Evolutionary conservation across 64 coral and sea anemone genomes (phyloP).

Genomic region (Porites australiensis): DNA sequence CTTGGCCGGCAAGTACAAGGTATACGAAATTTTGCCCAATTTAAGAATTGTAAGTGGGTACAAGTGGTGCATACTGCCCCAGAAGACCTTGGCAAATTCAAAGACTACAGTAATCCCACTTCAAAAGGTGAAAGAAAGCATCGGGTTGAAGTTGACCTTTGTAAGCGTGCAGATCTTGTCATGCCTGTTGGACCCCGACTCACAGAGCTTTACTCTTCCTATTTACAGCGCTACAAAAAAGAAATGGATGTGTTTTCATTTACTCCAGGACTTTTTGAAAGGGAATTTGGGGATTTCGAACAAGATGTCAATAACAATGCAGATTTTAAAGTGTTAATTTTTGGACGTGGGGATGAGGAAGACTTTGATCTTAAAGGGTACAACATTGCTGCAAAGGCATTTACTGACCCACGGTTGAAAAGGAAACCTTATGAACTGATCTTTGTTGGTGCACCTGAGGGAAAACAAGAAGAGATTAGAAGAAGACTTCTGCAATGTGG

Average conservation of each 20-base stretch:
- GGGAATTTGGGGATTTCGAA: not conserved
- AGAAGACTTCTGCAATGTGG: not conserved
- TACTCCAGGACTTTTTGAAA: conserved; percentile 9
- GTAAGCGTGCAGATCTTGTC: not conserved
- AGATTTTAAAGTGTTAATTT: not conserved
- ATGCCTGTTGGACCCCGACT: conserved; percentile 7
- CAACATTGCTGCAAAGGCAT: not conserved
- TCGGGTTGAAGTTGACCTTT: not conserved
- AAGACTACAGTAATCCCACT: not conserved
- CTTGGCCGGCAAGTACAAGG: conserved; percentile 7
- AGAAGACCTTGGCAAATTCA: conserved; percentile 11
- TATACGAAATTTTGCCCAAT: not conserved
- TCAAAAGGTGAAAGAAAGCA: not conserved
- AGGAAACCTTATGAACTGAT: not conserved
- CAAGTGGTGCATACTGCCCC: conserved; percentile 31
- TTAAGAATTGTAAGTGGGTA: conserved; percentile 31
- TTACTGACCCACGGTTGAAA: not conserved
- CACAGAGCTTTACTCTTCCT: not conserved
- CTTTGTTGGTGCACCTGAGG: not conserved
- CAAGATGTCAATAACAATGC: not conserved
- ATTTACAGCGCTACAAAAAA: not conserved
- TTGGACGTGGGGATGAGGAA: not conserved
- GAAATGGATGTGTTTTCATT: not conserved
- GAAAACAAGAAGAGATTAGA: not conserved
- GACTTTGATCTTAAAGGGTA: conserved; percentile 6